A percentile compares a stretch with the other conserved stretches of the same genome.
phyloP scores from a whole-genome alignment of 2,888 invertebrate species.

The Cheilosia scutellata region DNA sequence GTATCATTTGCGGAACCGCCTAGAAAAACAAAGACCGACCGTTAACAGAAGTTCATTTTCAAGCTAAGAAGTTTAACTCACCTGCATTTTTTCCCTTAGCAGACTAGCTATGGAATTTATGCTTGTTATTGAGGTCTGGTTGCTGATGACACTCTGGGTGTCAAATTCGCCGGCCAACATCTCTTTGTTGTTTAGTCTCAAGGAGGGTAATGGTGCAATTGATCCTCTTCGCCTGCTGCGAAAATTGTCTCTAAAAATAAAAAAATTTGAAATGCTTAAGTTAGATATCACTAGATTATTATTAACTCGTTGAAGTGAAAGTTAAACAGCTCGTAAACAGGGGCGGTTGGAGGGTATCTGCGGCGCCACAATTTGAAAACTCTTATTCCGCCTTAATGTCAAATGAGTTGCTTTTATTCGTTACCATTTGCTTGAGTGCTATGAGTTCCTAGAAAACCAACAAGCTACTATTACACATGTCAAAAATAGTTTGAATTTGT shows the following conservation, averaged over 20 bases:
- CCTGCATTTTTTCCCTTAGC: constrained; percentile 92
- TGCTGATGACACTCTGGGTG: constrained; percentile 83
- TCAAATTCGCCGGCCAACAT: constrained; percentile 85
- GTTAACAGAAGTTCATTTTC: neutral
- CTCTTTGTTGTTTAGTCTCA: constrained; percentile 86
- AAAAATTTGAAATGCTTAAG: neutral
- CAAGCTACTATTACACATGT: too few species aligned
- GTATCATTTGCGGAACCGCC: constrained; percentile 90
- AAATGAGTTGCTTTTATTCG: too few species aligned
- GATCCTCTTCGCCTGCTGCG: constrained; percentile 88
- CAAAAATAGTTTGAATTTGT: too few species aligned
- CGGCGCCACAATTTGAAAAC: too few species aligned
- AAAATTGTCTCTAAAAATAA: constrained; percentile 86
- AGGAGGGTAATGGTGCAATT: constrained; percentile 86
- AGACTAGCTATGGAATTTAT: constrained; percentile 93
- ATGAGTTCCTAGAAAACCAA: too few species aligned
- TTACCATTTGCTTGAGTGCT: too few species aligned
- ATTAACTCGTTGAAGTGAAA: constrained; percentile 2
- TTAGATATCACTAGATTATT: neutral
- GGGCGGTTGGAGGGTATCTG: too few species aligned
- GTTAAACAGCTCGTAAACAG: neutral
- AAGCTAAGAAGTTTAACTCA: constrained; percentile 79
- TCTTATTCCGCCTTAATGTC: too few species aligned
- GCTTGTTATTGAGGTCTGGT: constrained; percentile 90
- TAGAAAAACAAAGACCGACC: constrained; percentile 80